phyloP scores from a whole-genome alignment of 2,113 vertebrate genomes.

The Hystrix cristata region DNA sequence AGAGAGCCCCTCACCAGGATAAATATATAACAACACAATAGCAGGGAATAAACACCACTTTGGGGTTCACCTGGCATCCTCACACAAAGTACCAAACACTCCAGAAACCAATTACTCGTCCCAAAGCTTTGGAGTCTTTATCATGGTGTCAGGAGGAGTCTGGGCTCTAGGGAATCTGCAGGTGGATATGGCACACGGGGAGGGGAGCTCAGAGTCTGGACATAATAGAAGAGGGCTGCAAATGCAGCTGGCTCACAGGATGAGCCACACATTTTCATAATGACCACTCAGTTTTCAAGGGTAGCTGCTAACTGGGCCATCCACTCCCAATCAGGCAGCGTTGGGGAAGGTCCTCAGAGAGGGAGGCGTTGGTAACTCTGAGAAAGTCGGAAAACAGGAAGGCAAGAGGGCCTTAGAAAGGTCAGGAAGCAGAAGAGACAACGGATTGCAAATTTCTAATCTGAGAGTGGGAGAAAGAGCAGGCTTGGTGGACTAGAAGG shows the following conservation, averaged over 20 bases:
- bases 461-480: neutral
- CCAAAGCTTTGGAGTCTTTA: constrained; percentile 52
- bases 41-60: constrained; percentile 40
- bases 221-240: neutral
- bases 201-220: neutral
- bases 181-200: constrained; percentile 14
- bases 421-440: neutral
- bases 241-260: constrained; percentile 62
- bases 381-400: neutral
- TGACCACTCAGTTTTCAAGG: constrained; percentile 44
- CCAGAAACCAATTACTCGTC: constrained; percentile 69
- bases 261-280: constrained; percentile 56
- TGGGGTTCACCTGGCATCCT: constrained; percentile 68
- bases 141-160: constrained; percentile 56
- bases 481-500: neutral
- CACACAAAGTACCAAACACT: constrained; percentile 56
- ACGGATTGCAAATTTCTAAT: neutral
- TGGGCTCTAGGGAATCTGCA: constrained; percentile 36
- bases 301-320: neutral
- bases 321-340: neutral
- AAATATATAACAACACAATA: constrained; percentile 60
- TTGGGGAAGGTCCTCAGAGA: neutral
- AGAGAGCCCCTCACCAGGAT: neutral
- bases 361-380: neutral
- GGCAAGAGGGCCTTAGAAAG: neutral